Conservation (phyloP, 1,140 invertebrate genomes). For the Aphaenogaster rudis region DNA sequence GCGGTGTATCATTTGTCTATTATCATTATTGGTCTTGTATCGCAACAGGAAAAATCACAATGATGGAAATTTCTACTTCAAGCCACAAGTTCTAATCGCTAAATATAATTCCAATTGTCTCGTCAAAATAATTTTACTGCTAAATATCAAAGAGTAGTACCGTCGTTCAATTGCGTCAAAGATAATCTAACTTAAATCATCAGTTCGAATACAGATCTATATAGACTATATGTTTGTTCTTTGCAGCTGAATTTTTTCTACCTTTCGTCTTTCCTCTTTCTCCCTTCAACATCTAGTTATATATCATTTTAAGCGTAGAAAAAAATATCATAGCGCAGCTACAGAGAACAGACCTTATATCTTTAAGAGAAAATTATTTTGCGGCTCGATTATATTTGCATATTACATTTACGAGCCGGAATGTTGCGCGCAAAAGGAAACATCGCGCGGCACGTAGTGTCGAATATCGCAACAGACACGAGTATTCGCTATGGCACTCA, state of each 20-base stretch:
- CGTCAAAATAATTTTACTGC: neutral
- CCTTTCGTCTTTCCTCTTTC: neutral
- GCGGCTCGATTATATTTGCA: slow-evolving; percentile 8
- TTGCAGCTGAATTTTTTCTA: neutral
- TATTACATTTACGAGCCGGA: slow-evolving; percentile 3
- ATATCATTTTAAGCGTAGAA: neutral
- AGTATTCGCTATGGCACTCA: slow-evolving; percentile 30
- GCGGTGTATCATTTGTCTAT: slow-evolving; percentile 5
- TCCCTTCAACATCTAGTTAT: neutral
- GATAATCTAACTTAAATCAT: neutral
- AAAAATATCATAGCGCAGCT: neutral
- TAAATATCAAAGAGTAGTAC: neutral
- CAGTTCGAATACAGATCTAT: neutral
- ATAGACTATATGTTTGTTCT: neutral
- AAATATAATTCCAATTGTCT: neutral
- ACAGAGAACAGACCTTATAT: neutral
- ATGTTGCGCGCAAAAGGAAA: slow-evolving; percentile 36
- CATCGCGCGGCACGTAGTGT: slow-evolving; percentile 5
- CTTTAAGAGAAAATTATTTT: slow-evolving; percentile 21
- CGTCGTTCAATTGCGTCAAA: neutral
- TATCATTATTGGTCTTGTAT: neutral
- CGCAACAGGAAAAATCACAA: neutral
- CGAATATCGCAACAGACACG: slow-evolving; percentile 46
- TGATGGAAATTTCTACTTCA: neutral
- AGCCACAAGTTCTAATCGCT: neutral